Conservation (phyloP, 2,888 invertebrate species). For the Metalampra italica region DNA sequence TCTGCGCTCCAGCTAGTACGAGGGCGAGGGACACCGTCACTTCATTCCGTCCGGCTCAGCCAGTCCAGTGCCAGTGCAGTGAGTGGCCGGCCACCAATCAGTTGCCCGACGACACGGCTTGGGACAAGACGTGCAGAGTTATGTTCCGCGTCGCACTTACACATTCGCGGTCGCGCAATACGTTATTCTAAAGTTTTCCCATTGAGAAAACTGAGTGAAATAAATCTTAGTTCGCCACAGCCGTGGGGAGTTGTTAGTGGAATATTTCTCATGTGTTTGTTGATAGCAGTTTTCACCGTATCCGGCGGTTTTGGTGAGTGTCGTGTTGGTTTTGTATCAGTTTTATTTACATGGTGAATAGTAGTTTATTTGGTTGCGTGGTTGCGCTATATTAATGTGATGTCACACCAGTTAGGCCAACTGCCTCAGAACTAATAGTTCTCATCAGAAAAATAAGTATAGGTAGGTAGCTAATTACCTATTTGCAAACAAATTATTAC, state of each 20-base stretch:
- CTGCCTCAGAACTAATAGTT: no score
- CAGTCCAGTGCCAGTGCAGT: no score
- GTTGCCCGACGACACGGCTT: constrained; percentile 34
- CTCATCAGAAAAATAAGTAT: no score
- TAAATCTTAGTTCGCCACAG: constrained; percentile 30
- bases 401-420: background rate
- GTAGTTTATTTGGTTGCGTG: constrained; percentile 51
- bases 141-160: constrained; percentile 5
- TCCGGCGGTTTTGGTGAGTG: constrained; percentile 41
- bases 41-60: background rate
- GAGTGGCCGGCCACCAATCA: constrained; percentile 17
- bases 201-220: constrained; percentile 68
- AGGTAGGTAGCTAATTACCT: no score
- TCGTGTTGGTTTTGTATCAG: constrained; percentile 36
- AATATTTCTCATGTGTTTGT: constrained; percentile 33
- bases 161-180: background rate
- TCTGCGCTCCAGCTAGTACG: background rate
- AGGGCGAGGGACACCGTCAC: background rate
- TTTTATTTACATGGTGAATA: constrained; percentile 22
- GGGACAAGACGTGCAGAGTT: constrained; percentile 15
- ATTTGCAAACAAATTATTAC: no score
- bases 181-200: constrained; percentile 63
- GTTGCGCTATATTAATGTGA: constrained; percentile 30
- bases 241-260: constrained; percentile 47
- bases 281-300: constrained; percentile 19